Base-by-base conservation (phyloP, 2,888 invertebrate species). In the Neoscelio sp. region DNA sequence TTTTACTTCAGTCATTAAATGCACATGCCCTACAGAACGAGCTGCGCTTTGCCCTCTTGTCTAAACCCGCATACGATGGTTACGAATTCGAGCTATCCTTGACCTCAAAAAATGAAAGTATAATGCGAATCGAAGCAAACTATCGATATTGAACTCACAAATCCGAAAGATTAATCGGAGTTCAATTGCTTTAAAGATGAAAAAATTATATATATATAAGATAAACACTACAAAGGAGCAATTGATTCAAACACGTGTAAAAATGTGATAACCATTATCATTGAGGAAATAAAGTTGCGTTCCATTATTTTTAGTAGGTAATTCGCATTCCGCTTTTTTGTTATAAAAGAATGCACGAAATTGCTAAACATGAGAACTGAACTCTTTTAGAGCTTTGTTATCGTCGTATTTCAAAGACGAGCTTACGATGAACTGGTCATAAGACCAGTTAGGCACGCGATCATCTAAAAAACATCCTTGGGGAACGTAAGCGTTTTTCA, bases 401-500 rank as follows among this genome's bases (percentile, higher is more conserved):
- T 58, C 50, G 46, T 33, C 18, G 44, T 56, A 64, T 64, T 71
- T 44, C 30, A 33, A 62, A 67, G 46, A 52, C 65, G 54, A 71
- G 40, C 13, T 50, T 73, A 79, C 78, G 80, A 80, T 74, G 60
- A 81, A 73, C 78, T 58, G 78, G 48, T 75, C 68, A 70, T 82
- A 80, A 82, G 77, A n/a, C n/a, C n/a, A 62, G 62, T 56, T 42
- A 48, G 68, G 64, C 78, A 78, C 78, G 78, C 70, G 74, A 79
- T 75, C 33, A 17, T 17, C 26, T 13, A 67, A 78, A 78, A 78
- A 77, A 68, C 77, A 75, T 82, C 80, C 80, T 80, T 54, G 75
- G 68, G 54, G 64, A 79, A 73, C 73, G 62, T 80, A 82, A 80
- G 79, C 73, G 82, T 78, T 81, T 48, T 78, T 84, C 78, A 82